Percentiles rank a stretch among this genome's conserved stretches.
Evolutionary conservation across 2,113 vertebrate genomes (phyloP).

Genomic region (Cryptoleucopteryx plumbea): DNA sequence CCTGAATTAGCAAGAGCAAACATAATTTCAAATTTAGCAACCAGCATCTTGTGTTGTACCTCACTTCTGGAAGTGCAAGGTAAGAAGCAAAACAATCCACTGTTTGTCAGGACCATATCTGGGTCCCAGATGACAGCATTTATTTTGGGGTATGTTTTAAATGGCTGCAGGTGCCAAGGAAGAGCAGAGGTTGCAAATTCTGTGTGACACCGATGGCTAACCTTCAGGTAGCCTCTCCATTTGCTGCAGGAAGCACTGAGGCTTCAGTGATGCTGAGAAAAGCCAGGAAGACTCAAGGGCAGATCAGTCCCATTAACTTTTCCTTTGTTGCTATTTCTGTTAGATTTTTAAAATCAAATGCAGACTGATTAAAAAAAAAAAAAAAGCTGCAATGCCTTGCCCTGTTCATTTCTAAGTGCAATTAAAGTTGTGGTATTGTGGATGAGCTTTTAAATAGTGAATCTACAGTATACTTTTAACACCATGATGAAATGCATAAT

Average conservation of each 20-base stretch:
- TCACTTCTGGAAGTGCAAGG: not conserved
- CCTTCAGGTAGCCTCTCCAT: not conserved
- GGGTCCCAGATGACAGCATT: not conserved
- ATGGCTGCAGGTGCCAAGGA: not conserved
- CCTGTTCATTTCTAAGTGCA: not conserved
- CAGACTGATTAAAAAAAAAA: not conserved
- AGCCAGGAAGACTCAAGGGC: not conserved
- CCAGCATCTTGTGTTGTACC: not conserved
- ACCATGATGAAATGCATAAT: not conserved
- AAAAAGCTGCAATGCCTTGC: not conserved
- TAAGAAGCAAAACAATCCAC: not conserved
- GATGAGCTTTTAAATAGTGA: not conserved
- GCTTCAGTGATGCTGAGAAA: not conserved
- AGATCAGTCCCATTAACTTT: not conserved
- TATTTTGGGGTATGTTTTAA: not conserved
- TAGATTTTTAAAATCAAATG: not conserved
- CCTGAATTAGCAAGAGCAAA: not conserved
- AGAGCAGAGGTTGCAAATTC: not conserved
- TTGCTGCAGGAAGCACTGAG: not conserved
- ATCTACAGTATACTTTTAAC: not conserved
- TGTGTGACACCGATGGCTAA: accelerated
- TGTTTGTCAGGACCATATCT: not conserved
- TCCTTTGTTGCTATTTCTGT: not conserved
- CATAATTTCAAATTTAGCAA: not conserved
- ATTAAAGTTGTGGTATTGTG: not conserved